A percentile compares a stretch with the other conserved stretches of the same genome.
Evolutionary conservation across 2,797 vertebrate species (phyloP).

Genomic region (Numenius phaeopus): DNA sequence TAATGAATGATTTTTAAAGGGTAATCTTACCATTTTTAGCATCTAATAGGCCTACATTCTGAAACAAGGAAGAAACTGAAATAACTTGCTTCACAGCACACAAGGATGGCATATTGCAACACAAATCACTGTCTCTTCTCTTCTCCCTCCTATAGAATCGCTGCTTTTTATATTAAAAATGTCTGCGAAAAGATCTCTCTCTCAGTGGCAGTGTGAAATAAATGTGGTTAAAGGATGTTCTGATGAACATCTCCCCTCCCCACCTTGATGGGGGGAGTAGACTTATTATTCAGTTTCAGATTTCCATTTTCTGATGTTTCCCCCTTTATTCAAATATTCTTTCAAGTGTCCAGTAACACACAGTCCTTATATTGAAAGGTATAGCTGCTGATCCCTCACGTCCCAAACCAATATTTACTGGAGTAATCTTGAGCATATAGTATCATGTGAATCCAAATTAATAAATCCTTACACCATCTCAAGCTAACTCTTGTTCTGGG

Average conservation of each 20-base stretch:
- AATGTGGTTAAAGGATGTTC: neutral
- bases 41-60: slow-evolving; percentile 36
- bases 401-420: neutral
- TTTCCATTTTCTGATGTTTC: neutral
- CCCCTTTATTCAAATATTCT: neutral
- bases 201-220: neutral
- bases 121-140: neutral
- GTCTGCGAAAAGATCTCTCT: neutral
- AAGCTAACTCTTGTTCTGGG: neutral
- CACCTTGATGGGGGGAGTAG: accelerated
- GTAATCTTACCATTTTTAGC: slow-evolving; percentile 34
- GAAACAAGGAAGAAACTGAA: slow-evolving; percentile 48
- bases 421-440: neutral
- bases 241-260: neutral
- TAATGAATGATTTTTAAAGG: slow-evolving; percentile 34
- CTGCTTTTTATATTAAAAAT: neutral
- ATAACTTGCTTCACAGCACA: slow-evolving; percentile 10
- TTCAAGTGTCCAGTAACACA: neutral
- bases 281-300: neutral
- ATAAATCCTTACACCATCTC: neutral
- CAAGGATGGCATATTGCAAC: neutral
- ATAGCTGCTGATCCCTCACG: neutral
- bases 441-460: neutral
- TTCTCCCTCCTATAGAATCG: neutral
- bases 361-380: neutral